A percentile compares a stretch with the other conserved stretches of the same genome.
phyloP scores from a whole-genome alignment of 2,888 invertebrate species.

The Aphelenchoides bicaudatus region DNA sequence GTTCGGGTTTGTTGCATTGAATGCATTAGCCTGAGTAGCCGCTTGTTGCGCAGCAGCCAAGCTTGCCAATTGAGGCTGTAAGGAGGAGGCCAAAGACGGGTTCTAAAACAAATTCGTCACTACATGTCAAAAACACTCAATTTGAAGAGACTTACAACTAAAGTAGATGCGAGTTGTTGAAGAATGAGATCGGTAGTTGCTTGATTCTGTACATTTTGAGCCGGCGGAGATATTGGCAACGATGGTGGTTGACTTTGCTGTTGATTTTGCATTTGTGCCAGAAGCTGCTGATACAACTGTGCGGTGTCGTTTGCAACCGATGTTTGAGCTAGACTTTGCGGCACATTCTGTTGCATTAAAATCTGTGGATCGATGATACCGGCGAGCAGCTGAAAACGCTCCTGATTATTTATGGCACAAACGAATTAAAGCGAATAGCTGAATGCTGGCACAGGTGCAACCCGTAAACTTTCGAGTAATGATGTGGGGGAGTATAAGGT shows the following conservation, averaged over 20 bases:
- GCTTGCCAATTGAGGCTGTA: constrained; percentile 13
- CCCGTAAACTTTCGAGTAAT: no score
- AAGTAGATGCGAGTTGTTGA: constrained; percentile 22
- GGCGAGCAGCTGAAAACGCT: constrained; percentile 20
- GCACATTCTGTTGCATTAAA: constrained; percentile 30
- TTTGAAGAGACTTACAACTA: constrained; percentile 7
- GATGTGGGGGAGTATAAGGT: no score
- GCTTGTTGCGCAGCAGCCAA: constrained; percentile 10
- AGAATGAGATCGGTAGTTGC: constrained; percentile 22
- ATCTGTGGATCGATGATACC: constrained; percentile 32
- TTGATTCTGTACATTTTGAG: constrained; percentile 15
- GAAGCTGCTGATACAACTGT: constrained; percentile 30
- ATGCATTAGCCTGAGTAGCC: background rate
- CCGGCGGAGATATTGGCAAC: constrained; percentile 14
- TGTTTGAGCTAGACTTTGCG: background rate
- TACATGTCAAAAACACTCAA: no score
- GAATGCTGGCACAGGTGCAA: no score
- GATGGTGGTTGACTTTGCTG: constrained; percentile 22
- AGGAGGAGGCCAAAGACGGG: constrained; percentile 14
- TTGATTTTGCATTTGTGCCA: constrained; percentile 32
- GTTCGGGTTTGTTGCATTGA: constrained; percentile 9
- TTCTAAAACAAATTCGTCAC: background rate
- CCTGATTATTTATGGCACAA: no score
- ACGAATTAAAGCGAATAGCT: no score
- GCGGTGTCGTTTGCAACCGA: constrained; percentile 16